Evolutionary conservation across 64 coral and sea anemone species (phyloP), one percentile per base, ranked within the genome.

Genomic region (Stichodactyla mertensii): DNA sequence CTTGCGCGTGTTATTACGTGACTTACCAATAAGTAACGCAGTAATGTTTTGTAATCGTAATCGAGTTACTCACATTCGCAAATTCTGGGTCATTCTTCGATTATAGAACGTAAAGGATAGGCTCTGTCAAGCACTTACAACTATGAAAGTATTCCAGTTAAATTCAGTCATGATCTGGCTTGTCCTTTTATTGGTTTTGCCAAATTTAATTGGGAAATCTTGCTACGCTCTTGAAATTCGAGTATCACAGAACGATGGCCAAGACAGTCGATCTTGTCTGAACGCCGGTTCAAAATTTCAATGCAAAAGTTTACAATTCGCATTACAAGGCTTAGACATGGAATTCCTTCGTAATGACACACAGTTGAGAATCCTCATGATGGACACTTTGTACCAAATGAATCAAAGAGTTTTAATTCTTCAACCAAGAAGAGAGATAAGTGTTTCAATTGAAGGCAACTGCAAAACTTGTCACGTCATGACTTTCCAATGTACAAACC

Each of bases 301-400:
- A 2, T 81, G 78, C 52, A 52, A 15, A 81, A 81, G 27, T 81
- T 55, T 81, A 20, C n/a, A 55, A 52, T 81, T 53, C 12, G 78
- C 78, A 54, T 81, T 81, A 12, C 51, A 31, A 81, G 78, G 78
- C 13, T 20, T 81, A 55, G 78, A 54, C 16, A 79, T 4, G 18
- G 4, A 11, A 12, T 52, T n/a, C 4, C 53, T 55, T 6, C 69
- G 19, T 8, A 53, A 81, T 53, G 53, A 81, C 52, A 81, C 52
- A 0, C 51, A 81, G 14, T 20, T 81, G 53, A 91, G 20, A n/a
- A 82, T 91, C 54, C 70, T 20, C 11, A 71, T 91, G 10, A 61
- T 87, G 62, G 90, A 91, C 52, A 23, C 83, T 26, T 45, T 71
- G 55, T 87, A 91, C 36, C 1, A 6, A 12, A 61, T 91, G 9